Conservation (phyloP, 2,113 vertebrate species). For the Solea senegalensis region DNA sequence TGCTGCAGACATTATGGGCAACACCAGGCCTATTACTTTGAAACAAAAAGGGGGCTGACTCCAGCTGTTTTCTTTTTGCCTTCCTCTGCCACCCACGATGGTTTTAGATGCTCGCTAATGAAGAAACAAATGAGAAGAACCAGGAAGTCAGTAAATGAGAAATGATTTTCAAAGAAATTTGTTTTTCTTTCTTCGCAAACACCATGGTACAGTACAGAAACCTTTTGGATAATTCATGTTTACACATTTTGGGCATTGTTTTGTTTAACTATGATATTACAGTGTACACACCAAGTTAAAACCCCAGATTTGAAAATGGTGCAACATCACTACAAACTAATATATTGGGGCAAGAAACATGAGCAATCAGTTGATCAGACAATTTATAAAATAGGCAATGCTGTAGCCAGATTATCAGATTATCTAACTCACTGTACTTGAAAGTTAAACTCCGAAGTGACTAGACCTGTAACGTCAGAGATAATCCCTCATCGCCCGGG, state of each 20-base stretch:
- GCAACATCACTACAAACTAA: no score
- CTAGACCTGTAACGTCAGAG: not conserved
- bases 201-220: no score
- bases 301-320: no score
- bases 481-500: not conserved
- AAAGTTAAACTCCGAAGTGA: conserved; percentile 1
- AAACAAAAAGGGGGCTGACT: conserved; percentile 11
- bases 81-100: conserved; percentile 9
- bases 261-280: no score
- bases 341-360: no score
- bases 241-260: no score
- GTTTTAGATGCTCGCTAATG: conserved; percentile 22
- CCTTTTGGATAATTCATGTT: no score
- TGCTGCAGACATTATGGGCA: conserved; percentile 16
- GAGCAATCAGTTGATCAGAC: not conserved
- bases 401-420: conserved; percentile 28
- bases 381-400: not conserved
- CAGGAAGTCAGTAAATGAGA: conserved; percentile 10
- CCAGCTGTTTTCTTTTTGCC: conserved; percentile 31
- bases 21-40: not conserved
- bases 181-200: not conserved
- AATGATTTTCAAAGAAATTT: not conserved
- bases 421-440: conserved; percentile 16
- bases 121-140: conserved; percentile 17
- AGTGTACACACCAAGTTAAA: no score